Percentiles rank a stretch among this genome's conserved stretches.
Evolutionary conservation across 2,797 vertebrate species (phyloP).

Genomic region (Nannoperca australis): DNA sequence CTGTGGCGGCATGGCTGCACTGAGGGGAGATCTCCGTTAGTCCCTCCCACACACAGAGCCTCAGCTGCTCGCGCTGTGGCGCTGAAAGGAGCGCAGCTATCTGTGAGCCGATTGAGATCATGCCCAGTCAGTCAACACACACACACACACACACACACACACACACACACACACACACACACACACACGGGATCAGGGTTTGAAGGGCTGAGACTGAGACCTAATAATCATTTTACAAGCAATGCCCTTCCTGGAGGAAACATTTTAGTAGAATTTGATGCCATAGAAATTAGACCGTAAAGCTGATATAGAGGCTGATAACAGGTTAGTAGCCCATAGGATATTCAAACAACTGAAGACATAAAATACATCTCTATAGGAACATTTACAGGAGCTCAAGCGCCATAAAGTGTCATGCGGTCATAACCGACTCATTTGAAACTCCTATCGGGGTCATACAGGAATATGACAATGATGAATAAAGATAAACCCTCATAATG

Average conservation of each 20-base stretch:
- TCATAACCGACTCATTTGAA: conserved; percentile 9
- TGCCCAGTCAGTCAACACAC: conserved; percentile 47
- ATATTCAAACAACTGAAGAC: conserved; percentile 16
- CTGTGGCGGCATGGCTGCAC: conserved; percentile 57
- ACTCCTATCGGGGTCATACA: background rate
- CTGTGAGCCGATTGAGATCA: conserved; percentile 72
- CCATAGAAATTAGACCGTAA: background rate
- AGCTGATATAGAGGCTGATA: background rate
- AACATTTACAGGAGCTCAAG: background rate
- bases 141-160: conserved; percentile 1
- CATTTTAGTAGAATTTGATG: background rate
- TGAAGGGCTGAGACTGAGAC: conserved; percentile 38
- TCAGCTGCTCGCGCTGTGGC: conserved; percentile 61
- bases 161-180: conserved; percentile 12
- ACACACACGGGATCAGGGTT: conserved; percentile 27
- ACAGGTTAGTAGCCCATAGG: conserved; percentile 18
- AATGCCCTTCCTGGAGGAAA: background rate
- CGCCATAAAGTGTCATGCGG: conserved; percentile 10
- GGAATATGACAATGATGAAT: background rate
- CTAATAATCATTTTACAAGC: conserved; percentile 29
- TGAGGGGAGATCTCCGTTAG: conserved; percentile 66
- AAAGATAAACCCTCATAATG: background rate
- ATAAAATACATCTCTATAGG: background rate
- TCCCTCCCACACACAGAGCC: conserved; percentile 78
- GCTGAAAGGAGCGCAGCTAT: conserved; percentile 76